phyloP scores from a whole-genome alignment of 1,140 invertebrate species.

The Tetragnatha versicolor region DNA sequence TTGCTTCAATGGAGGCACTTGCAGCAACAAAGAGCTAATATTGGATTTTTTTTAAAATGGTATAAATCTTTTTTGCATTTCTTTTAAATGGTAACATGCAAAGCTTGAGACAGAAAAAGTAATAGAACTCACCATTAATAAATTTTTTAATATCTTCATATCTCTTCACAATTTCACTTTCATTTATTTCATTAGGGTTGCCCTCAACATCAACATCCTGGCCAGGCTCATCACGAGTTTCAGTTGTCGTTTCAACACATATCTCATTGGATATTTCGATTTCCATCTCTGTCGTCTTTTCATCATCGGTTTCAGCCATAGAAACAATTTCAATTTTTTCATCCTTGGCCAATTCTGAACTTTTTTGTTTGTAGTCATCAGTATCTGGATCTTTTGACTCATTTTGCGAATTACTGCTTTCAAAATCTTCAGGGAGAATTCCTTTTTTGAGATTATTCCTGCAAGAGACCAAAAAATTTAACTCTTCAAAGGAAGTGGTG shows the following conservation, averaged over 20 bases:
- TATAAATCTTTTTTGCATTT: background rate
- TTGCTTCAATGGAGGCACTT: background rate
- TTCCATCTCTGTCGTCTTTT: background rate
- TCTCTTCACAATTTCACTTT: background rate
- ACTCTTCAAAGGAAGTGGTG: too few relatives aligned
- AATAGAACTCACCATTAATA: slow-evolving; percentile 1
- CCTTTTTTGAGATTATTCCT: too few relatives aligned
- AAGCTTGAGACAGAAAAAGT: background rate
- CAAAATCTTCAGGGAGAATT: too few relatives aligned
- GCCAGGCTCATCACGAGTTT: background rate
- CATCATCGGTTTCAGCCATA: background rate
- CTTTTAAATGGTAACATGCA: background rate
- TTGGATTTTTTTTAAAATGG: background rate
- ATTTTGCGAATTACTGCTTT: too few relatives aligned
- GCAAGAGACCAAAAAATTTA: too few relatives aligned
- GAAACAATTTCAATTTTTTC: background rate
- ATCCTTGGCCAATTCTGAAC: too few relatives aligned
- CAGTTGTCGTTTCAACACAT: too few relatives aligned
- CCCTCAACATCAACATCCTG: background rate
- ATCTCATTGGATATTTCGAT: too few relatives aligned
- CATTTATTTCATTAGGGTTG: background rate
- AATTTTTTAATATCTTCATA: background rate
- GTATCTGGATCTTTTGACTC: too few relatives aligned
- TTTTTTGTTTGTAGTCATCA: too few relatives aligned
- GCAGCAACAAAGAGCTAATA: background rate